Conservation (phyloP, 2,888 invertebrate genomes). For the Eupithecia tripunctaria region DNA sequence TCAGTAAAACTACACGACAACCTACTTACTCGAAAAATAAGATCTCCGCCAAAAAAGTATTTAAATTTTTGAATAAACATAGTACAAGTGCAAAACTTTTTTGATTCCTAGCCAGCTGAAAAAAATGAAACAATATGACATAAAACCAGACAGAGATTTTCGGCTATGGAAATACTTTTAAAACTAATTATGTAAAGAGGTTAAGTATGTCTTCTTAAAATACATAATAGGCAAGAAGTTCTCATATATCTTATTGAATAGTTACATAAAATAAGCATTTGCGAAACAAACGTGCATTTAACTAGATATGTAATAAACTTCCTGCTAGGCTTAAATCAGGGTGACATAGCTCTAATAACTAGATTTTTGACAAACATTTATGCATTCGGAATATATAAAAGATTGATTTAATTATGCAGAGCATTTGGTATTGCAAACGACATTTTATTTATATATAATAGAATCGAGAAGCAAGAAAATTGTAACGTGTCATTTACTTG, state of each 20-base stretch:
- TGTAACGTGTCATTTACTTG: too few species aligned
- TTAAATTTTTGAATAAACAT: too few species aligned
- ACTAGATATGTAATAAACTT: conserved; percentile 21
- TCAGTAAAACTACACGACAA: too few species aligned
- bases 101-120: background rate
- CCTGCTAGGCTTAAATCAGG: background rate
- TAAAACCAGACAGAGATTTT: background rate
- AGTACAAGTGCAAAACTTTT: too few species aligned
- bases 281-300: conserved; percentile 20
- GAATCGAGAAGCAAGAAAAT: too few species aligned
- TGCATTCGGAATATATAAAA: background rate
- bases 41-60: too few species aligned
- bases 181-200: conserved; percentile 10
- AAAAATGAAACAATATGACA: background rate
- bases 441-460: too few species aligned
- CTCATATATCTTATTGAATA: conserved; percentile 5
- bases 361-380: background rate
- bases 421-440: too few species aligned
- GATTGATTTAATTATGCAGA: background rate
- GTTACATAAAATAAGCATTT: conserved; percentile 33
- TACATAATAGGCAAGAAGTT: conserved; percentile 22
- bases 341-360: background rate
- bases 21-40: too few species aligned
- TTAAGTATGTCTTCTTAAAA: conserved; percentile 8
- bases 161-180: background rate